Evolutionary conservation across 2,113 vertebrate genomes (phyloP), one percentile per base, ranked within the genome.

Genomic region (Mus spicilegus): DNA sequence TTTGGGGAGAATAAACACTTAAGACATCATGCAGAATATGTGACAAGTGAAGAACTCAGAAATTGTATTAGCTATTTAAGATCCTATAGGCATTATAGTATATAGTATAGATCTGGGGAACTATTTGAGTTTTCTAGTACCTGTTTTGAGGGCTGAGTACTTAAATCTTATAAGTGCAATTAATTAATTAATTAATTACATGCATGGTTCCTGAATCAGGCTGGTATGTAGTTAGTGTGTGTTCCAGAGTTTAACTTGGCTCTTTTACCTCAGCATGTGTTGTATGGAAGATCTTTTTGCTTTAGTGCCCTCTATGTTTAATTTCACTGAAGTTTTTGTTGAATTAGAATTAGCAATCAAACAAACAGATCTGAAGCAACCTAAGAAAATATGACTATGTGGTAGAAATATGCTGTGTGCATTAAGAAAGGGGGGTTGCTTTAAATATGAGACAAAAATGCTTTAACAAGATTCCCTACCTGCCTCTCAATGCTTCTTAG

Each of bases 241-340:
- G 17, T 70, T 14, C 95, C 39, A 73, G 49, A 39, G 10, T 72
- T 82, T 69, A 20, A 7, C 8, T 93, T 73, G 93, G 19, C 63
- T 70, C 28, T 73, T 81, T 75, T 84, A 46, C 78, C n/a, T 95
- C 30, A 69, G 14, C 54, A 4, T 51, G 3, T 63, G 28, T 72
- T 20, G 1, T 49, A 33, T 65, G 33, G 61, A 88, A 46, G 51
- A 58, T 17, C 26, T 49, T 11, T 36, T 91, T 87, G 30, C 87
- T 87, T 89, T 65, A 30, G 11, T 87, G 33, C 36, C 39, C 46
- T 63, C 87, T 95, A 16, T 88, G 94, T 85, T 72, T n/a, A 89
- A 76, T 94, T 94, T 89, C 39, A 6, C 81, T 98, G 86, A 92
- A 61, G 12, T 2, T 90, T 86, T 78, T 87, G 11, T 84, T 96